phyloP scores from a whole-genome alignment of 2,797 vertebrate species.

The Naso thynnoides region DNA sequence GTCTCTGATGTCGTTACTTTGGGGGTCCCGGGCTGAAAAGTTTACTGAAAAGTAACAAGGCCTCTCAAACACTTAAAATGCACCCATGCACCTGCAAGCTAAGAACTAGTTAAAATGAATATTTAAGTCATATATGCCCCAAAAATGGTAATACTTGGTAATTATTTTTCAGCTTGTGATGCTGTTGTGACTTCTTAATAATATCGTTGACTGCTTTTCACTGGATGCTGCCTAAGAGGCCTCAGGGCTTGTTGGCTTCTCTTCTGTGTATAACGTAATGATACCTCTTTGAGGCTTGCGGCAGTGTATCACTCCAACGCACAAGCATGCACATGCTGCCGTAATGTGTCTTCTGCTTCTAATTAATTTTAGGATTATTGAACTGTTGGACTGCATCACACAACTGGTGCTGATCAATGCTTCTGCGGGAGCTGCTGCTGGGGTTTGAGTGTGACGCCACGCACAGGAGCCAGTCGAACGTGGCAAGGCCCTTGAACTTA shows the following conservation, averaged over 20 bases:
- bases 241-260: background rate
- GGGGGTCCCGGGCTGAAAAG: too few species aligned
- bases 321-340: background rate
- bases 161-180: background rate
- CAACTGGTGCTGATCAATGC: constrained; percentile 25
- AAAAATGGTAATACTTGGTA: background rate
- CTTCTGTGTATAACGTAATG: background rate
- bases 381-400: constrained; percentile 15
- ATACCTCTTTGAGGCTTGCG: background rate
- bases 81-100: too few species aligned
- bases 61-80: too few species aligned
- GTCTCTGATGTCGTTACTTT: too few species aligned
- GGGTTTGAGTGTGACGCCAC: constrained; percentile 13
- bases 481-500: background rate
- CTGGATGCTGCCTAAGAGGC: background rate
- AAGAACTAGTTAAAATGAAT: too few species aligned
- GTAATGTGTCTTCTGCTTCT: constrained; percentile 1
- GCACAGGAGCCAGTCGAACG: constrained; percentile 4
- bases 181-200: background rate
- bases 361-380: constrained; percentile 36
- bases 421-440: background rate
- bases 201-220: background rate
- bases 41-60: too few species aligned
- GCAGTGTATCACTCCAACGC: background rate
- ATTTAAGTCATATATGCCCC: background rate